A percentile compares a stretch with the other conserved stretches of the same genome.
Conservation (phyloP, 2,113 vertebrate species). For the Rhinolophus ferrumequinum region DNA sequence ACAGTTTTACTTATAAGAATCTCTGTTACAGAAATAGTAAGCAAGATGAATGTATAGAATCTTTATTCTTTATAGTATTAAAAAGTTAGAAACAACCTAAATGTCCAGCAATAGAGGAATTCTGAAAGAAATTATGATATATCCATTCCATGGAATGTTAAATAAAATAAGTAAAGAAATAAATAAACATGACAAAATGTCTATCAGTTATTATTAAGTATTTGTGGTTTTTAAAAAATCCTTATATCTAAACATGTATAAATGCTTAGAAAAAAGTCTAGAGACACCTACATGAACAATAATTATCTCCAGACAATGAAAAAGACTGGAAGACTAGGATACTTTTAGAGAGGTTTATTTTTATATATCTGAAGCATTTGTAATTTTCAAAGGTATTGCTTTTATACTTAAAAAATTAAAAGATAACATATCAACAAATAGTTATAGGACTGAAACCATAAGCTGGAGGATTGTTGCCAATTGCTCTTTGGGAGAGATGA, state of each 20-base stretch:
- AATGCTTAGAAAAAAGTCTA: neutral
- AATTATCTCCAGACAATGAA: neutral
- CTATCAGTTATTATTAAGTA: neutral
- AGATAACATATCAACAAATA: neutral
- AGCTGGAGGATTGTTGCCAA: neutral
- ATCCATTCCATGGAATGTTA: neutral
- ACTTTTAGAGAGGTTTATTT: neutral
- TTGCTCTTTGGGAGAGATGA: neutral
- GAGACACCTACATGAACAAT: neutral
- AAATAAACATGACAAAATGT: neutral
- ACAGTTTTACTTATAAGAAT: neutral
- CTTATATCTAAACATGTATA: neutral
- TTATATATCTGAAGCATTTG: neutral
- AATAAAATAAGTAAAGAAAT: neutral
- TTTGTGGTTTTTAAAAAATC: neutral
- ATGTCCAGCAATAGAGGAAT: neutral
- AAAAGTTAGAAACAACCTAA: neutral
- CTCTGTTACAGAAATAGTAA: neutral
- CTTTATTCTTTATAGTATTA: neutral
- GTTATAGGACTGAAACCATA: neutral
- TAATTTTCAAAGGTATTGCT: neutral
- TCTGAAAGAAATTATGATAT: neutral
- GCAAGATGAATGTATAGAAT: neutral
- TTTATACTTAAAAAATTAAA: slow-evolving; percentile 43
- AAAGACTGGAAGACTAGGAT: neutral